phyloP scores from a whole-genome alignment of 2,113 vertebrate genomes.

The Silurus asotus region DNA sequence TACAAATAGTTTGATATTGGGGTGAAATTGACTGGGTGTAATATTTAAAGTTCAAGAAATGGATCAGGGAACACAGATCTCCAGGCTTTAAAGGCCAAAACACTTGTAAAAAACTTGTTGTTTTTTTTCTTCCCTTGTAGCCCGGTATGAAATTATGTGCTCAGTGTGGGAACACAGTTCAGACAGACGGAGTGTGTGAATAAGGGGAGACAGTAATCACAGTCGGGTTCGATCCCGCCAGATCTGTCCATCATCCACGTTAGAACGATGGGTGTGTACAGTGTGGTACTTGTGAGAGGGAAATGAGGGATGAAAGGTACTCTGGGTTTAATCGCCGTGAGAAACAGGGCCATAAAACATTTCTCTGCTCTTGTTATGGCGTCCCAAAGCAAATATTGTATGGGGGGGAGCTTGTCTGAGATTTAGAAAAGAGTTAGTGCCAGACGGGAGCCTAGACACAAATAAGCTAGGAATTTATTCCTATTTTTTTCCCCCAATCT shows the following conservation, averaged over 20 bases:
- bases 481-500: neutral
- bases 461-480: neutral
- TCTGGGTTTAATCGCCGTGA: constrained; percentile 39
- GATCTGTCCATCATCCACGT: constrained; percentile 53
- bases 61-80: neutral
- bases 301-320: constrained; percentile 50
- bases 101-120: neutral
- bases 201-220: neutral
- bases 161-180: neutral
- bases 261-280: constrained; percentile 35
- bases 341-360: constrained; percentile 39
- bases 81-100: neutral
- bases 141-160: neutral
- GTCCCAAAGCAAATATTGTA: constrained; percentile 22
- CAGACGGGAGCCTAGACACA: neutral
- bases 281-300: constrained; percentile 43
- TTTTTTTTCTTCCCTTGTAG: neutral
- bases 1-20: neutral
- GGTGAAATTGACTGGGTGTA: neutral
- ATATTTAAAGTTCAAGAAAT: neutral
- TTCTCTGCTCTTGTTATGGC: constrained; percentile 9
- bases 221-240: constrained; percentile 9
- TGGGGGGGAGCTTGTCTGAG: neutral
- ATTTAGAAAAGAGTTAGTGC: constrained; percentile 12
- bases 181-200: neutral